A percentile compares a stretch with the other conserved stretches of the same genome.
phyloP scores from a whole-genome alignment of 92 coral and sea anemone species.

The Porites evermanni region DNA sequence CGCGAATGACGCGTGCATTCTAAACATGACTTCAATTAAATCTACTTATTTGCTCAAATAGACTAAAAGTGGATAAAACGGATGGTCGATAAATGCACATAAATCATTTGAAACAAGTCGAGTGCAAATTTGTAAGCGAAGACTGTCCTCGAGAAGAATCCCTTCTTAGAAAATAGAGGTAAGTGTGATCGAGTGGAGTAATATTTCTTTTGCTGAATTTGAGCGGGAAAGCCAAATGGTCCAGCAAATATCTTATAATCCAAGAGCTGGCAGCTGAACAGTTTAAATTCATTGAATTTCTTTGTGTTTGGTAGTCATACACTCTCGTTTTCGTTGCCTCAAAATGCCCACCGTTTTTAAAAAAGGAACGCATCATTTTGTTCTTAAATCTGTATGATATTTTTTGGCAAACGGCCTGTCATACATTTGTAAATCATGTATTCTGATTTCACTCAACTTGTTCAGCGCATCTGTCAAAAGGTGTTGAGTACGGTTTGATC shows the following conservation, averaged over 20 bases:
- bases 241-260: neutral
- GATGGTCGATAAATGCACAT: constrained; percentile 12
- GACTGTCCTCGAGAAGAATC: neutral
- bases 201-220: neutral
- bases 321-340: neutral
- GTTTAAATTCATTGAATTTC: neutral
- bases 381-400: no score
- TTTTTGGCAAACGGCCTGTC: no score
- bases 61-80: neutral
- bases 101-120: neutral
- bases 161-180: neutral
- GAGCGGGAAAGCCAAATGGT: neutral
- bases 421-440: neutral
- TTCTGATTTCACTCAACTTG: neutral
- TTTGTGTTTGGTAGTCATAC: neutral
- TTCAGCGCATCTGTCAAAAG: neutral
- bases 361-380: no score
- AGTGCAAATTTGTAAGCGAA: neutral
- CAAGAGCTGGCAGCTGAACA: neutral
- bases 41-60: constrained; percentile 6
- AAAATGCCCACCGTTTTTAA: neutral
- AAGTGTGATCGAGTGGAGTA: neutral
- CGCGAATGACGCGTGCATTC: constrained; percentile 12
- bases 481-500: no score
- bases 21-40: constrained; percentile 30